These are phyloP conservation scores for Microhierax caerulescens DNA, from an alignment of 2,797 vertebrate species.

Conservation along the genomic window DNA sequence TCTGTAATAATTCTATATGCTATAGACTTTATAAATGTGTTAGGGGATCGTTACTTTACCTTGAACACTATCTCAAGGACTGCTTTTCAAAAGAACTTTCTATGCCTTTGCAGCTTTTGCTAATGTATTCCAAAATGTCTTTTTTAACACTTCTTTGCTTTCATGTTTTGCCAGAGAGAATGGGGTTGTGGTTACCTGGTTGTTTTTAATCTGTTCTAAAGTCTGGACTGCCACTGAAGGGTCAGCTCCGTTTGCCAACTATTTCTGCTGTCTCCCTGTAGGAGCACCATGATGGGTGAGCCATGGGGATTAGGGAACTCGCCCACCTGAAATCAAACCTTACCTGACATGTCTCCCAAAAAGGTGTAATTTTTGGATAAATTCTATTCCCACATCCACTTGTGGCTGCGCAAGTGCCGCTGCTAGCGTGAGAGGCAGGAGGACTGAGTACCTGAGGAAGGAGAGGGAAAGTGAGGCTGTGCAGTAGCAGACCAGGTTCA, in stretches of 20 bases:
- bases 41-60: background rate
- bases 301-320: background rate
- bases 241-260: rapidly evolving
- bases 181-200: background rate
- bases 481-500: background rate
- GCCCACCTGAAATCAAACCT: background rate
- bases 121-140: background rate
- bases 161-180: background rate
- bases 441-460: background rate
- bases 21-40: background rate
- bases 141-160: background rate
- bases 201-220: background rate
- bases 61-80: background rate
- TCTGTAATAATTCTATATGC: background rate
- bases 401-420: background rate
- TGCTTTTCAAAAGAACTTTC: background rate
- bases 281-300: background rate
- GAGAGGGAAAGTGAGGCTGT: background rate
- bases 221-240: background rate
- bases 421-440: background rate
- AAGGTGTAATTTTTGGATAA: background rate
- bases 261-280: background rate
- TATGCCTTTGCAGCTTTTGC: background rate
- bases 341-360: background rate
- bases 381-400: background rate